Percentiles rank a stretch among this genome's conserved stretches.
Conservation (phyloP, 1,140 invertebrate genomes). For the Metopolophium dirhodum region DNA sequence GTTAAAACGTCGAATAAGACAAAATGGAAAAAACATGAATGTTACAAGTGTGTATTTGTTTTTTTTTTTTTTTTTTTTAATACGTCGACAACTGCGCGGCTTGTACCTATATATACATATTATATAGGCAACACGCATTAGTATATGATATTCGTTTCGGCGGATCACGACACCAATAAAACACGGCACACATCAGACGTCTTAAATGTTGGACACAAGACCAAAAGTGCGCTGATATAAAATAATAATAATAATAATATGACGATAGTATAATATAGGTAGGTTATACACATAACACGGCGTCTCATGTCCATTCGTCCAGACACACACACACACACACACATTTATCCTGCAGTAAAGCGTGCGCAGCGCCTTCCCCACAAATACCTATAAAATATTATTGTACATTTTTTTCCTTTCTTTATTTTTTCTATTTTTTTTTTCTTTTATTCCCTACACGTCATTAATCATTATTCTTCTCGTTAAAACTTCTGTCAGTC, state of each 20-base stretch:
- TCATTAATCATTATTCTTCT: slow-evolving; percentile 55
- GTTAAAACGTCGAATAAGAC: not conserved
- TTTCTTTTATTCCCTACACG: slow-evolving; percentile 27
- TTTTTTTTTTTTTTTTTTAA: not conserved
- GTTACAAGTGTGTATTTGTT: not conserved
- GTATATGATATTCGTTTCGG: not conserved
- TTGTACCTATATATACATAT: not conserved
- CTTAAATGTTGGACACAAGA: not conserved
- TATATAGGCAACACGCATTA: not conserved
- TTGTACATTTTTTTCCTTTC: not conserved
- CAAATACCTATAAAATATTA: not conserved
- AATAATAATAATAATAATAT: not conserved
- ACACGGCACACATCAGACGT: not conserved
- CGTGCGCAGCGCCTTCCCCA: not conserved
- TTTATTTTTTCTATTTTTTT: not conserved
- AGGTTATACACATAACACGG: not conserved
- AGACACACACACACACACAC: not conserved
- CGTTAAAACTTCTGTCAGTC: slow-evolving; percentile 53
- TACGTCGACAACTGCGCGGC: not conserved
- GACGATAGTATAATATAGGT: not conserved
- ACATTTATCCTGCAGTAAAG: not conserved
- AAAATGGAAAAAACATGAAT: not conserved
- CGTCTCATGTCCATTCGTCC: not conserved
- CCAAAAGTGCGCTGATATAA: not conserved
- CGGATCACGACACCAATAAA: not conserved